These are phyloP conservation scores for Bradypus variegatus DNA, from an alignment of 2,797 vertebrate genomes.

Conservation along the genomic window DNA sequence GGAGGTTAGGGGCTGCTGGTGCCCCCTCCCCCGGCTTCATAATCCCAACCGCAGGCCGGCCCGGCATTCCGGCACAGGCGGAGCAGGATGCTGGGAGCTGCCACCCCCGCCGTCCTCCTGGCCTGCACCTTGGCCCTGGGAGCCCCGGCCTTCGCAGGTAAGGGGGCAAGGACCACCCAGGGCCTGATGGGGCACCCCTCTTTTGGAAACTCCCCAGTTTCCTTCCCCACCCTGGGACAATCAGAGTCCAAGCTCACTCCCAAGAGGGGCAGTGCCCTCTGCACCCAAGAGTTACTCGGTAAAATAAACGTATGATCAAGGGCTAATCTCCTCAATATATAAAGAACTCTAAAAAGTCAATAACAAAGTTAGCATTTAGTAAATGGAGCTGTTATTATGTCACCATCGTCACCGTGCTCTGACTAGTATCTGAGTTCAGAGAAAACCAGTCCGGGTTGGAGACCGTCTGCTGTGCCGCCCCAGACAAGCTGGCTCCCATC, in stretches of 20 bases:
- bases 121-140: neutral
- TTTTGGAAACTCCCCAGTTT: neutral
- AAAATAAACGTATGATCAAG: neutral
- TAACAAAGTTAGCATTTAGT: neutral
- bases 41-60: neutral
- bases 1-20: neutral
- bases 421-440: neutral
- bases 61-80: rapidly evolving
- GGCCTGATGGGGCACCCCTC: neutral
- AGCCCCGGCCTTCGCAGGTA: neutral
- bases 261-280: neutral
- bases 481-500: neutral
- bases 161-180: rapidly evolving
- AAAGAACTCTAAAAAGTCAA: neutral
- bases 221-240: neutral
- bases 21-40: neutral
- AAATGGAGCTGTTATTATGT: neutral
- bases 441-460: too few relatives aligned
- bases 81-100: neutral
- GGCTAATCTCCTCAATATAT: neutral
- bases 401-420: neutral
- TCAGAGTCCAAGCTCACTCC: neutral
- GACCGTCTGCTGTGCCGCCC: neutral
- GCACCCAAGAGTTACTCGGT: neutral
- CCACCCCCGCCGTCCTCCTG: neutral